A percentile compares a stretch with the other conserved stretches of the same genome.
phyloP scores from a whole-genome alignment of 2,797 vertebrate genomes.

The Arnoldichthys spilopterus region DNA sequence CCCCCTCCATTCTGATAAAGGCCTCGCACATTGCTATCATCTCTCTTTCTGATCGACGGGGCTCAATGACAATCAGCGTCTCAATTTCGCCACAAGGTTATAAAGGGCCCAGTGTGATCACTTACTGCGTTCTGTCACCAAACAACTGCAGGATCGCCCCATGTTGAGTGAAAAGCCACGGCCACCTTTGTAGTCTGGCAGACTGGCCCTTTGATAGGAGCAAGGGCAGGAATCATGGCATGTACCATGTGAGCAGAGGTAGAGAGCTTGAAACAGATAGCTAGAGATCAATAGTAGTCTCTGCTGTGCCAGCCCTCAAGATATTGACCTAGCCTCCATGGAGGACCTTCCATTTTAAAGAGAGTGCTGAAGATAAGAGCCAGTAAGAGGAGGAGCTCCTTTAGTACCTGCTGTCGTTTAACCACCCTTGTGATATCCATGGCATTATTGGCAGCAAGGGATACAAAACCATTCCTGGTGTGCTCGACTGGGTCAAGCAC shows the following conservation, averaged over 20 bases:
- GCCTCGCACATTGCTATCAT: conserved; percentile 82
- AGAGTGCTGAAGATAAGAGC: conserved; percentile 59
- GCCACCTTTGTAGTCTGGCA: conserved; percentile 56
- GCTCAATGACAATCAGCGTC: conserved; percentile 84
- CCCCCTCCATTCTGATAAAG: conserved; percentile 85
- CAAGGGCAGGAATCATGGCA: conserved; percentile 55
- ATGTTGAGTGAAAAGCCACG: conserved; percentile 51
- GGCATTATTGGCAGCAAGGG: conserved; percentile 44
- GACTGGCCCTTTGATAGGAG: conserved; percentile 55
- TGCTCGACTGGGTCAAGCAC: conserved; percentile 12
- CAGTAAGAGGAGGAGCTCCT: conserved; percentile 47
- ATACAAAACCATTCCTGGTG: conserved; percentile 23
- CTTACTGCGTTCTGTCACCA: conserved; percentile 66
- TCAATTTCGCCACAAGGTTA: conserved; percentile 74
- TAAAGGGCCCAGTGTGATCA: conserved; percentile 75
- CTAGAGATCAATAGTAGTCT: conserved; percentile 64
- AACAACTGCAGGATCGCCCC: conserved; percentile 53
- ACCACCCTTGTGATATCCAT: conserved; percentile 37
- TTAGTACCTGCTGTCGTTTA: conserved; percentile 50
- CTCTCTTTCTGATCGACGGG: conserved; percentile 83
- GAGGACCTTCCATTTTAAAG: conserved; percentile 58
- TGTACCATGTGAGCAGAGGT: conserved; percentile 58
- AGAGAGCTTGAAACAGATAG: conserved; percentile 62
- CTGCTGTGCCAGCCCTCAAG: conserved; percentile 58
- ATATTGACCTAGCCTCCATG: conserved; percentile 61